Evolutionary conservation across 2,797 vertebrate genomes (phyloP).

Genomic region (Cuniculus paca): DNA sequence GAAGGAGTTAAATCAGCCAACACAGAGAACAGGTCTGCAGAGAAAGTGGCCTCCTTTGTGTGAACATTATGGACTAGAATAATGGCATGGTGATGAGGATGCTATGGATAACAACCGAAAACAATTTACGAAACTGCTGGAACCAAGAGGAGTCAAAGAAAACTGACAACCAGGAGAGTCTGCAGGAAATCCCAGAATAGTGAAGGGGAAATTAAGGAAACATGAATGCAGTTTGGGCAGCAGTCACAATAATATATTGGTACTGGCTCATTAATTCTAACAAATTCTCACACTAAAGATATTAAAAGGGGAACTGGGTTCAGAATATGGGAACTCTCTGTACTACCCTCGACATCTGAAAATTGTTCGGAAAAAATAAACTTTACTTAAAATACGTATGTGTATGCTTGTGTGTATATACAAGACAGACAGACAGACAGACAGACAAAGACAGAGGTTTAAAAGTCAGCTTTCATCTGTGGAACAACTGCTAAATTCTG

Average conservation of each 20-base stretch:
- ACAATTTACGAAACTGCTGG: neutral
- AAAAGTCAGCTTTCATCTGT: neutral
- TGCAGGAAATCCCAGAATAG: neutral
- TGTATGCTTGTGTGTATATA: neutral
- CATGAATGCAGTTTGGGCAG: accelerated
- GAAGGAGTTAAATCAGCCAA: neutral
- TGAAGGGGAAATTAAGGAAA: neutral
- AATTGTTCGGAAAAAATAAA: neutral
- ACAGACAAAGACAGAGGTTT: no score
- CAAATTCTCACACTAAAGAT: neutral
- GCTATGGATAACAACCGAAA: neutral
- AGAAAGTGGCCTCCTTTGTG: neutral
- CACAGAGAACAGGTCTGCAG: neutral
- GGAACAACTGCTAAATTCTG: accelerated
- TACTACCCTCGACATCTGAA: neutral
- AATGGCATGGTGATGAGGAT: no score
- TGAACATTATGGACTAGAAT: neutral
- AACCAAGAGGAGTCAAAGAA: neutral
- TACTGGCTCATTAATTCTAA: neutral
- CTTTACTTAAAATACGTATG: neutral
- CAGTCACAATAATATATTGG: neutral
- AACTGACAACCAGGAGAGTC: neutral
- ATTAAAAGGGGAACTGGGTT: neutral
- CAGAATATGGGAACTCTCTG: neutral
- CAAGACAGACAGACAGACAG: no score